Evolutionary conservation across 2,797 vertebrate species (phyloP).

Genomic region (Takifugu rubripes): DNA sequence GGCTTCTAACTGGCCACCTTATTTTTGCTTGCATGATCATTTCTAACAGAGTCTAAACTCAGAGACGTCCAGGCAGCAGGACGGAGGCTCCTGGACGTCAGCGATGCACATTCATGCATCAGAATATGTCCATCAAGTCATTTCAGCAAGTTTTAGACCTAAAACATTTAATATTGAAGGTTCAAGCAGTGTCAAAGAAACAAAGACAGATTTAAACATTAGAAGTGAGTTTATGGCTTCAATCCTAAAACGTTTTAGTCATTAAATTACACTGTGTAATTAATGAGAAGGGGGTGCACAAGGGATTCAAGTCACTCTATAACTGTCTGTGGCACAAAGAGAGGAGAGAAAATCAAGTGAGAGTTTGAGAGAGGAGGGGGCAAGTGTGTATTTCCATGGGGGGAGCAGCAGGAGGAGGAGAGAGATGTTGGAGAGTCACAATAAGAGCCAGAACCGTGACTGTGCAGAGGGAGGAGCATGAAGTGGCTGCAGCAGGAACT

Average conservation of each 20-base stretch:
- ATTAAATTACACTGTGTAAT: no score
- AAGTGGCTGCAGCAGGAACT: background rate
- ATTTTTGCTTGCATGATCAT: no score
- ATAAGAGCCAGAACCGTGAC: slow-evolving; percentile 39
- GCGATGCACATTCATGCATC: no score
- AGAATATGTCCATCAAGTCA: background rate
- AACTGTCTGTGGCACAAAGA: slow-evolving; percentile 34
- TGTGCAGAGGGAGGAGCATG: slow-evolving; percentile 19
- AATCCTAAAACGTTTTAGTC: no score
- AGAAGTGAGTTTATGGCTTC: no score
- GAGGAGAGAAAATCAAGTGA: slow-evolving; percentile 38
- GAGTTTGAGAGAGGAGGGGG: slow-evolving; percentile 37
- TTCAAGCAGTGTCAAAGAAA: no score
- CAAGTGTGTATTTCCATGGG: slow-evolving; percentile 53
- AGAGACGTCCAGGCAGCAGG: background rate
- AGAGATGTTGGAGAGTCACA: background rate
- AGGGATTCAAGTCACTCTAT: slow-evolving; percentile 39
- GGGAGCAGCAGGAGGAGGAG: slow-evolving; percentile 25
- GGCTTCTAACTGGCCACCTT: no score
- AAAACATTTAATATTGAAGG: background rate
- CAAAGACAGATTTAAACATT: no score
- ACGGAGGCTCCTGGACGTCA: no score
- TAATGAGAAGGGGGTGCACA: background rate
- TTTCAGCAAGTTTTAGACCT: slow-evolving; percentile 6
- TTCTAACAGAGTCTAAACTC: background rate